These are phyloP conservation scores for Drosophila willistoni DNA, from an alignment of 1,140 invertebrate species.

Conservation along the genomic window DNA sequence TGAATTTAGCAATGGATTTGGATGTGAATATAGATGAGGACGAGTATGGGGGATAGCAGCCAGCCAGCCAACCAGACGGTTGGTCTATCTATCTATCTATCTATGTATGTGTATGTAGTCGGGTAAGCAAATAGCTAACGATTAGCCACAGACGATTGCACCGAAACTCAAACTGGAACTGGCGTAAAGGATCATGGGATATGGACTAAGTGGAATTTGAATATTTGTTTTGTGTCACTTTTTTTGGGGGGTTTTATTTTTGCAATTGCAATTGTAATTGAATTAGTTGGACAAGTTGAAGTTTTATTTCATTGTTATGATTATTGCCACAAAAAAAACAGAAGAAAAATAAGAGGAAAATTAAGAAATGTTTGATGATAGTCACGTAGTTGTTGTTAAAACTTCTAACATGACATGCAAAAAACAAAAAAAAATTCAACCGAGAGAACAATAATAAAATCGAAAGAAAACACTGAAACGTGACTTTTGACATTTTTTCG, in stretches of 20 bases:
- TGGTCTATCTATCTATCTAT: slow-evolving; percentile 20
- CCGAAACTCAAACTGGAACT: slow-evolving; percentile 65
- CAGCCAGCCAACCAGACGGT: slow-evolving; percentile 35
- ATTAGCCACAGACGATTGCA: slow-evolving; percentile 79
- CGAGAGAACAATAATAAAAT: slow-evolving; percentile 72
- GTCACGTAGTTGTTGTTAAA: slow-evolving; percentile 67
- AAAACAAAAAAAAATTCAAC: slow-evolving; percentile 29
- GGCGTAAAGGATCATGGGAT: background rate
- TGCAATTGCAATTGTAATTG: slow-evolving; percentile 44
- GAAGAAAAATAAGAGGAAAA: slow-evolving; percentile 24
- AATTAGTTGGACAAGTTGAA: slow-evolving; percentile 51
- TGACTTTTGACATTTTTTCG: slow-evolving; percentile 69
- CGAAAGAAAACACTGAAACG: slow-evolving; percentile 74
- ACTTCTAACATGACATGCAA: slow-evolving; percentile 35
- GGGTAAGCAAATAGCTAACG: slow-evolving; percentile 63
- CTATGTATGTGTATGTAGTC: slow-evolving; percentile 1
- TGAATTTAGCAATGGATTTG: slow-evolving; percentile 29
- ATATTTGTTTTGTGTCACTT: slow-evolving; percentile 6
- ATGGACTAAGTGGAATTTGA: background rate
- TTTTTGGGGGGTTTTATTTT: background rate
- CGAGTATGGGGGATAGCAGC: background rate
- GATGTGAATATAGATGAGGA: slow-evolving; percentile 27
- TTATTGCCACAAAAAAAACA: slow-evolving; percentile 31
- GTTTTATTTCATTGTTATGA: slow-evolving; percentile 48
- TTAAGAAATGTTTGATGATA: slow-evolving; percentile 56